Conservation (phyloP, 92 coral and sea anemone species). For the Phenganax stokvisi region DNA sequence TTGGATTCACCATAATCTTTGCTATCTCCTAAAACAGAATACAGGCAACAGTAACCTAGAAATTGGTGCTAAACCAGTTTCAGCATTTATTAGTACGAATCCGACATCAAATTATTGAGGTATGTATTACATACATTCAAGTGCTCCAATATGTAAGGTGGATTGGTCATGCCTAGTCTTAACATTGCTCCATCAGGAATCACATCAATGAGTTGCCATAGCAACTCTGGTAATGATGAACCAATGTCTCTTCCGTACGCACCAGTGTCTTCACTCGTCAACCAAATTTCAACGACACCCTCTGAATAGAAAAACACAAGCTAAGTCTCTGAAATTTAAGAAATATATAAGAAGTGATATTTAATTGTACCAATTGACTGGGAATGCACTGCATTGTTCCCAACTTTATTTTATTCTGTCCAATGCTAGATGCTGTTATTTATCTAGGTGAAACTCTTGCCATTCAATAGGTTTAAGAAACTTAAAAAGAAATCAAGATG, state of each 20-base stretch:
- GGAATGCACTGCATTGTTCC: not conserved
- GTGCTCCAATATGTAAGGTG: slow-evolving; percentile 97
- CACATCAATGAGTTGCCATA: slow-evolving; percentile 97
- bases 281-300: slow-evolving; percentile 99
- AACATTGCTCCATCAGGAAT: slow-evolving; percentile 90
- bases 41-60: not conserved
- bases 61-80: not conserved
- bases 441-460: too few species aligned
- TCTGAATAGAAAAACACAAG: slow-evolving; percentile 42
- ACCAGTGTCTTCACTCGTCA: slow-evolving; percentile 98
- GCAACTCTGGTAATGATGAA: slow-evolving; percentile 72
- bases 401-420: too few species aligned
- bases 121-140: slow-evolving; percentile 56
- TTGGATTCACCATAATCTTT: slow-evolving; percentile 75
- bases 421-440: not conserved
- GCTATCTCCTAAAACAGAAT: slow-evolving; percentile 71
- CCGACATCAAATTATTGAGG: too few species aligned
- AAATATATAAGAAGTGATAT: too few species aligned
- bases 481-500: too few species aligned
- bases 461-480: too few species aligned
- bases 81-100: not conserved
- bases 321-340: not conserved
- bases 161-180: slow-evolving; percentile 96
- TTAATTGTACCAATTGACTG: not conserved
- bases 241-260: slow-evolving; percentile 97